Percentiles rank a stretch among this genome's conserved stretches.
phyloP scores from a whole-genome alignment of 1,140 invertebrate species.

The Anadara kagoshimensis region DNA sequence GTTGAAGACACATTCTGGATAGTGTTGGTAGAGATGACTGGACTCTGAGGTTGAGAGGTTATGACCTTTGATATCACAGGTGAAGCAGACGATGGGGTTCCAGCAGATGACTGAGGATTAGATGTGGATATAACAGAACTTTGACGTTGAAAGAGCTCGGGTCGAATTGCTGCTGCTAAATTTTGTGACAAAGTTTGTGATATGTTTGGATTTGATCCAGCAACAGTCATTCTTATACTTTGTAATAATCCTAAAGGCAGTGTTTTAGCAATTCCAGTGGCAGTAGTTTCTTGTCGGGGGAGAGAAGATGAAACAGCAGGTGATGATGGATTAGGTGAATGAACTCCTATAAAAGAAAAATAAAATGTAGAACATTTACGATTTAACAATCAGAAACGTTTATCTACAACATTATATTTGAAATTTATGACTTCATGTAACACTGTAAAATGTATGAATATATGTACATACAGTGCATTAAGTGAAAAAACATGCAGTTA shows the following conservation, averaged over 20 bases:
- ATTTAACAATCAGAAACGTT: too few relatives aligned
- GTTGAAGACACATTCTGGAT: conserved; percentile 13
- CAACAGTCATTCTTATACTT: conserved; percentile 19
- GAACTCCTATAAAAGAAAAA: too few relatives aligned
- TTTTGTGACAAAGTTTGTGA: conserved; percentile 22
- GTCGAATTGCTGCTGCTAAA: conserved; percentile 29
- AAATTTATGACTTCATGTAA: too few relatives aligned
- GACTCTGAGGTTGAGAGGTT: conserved; percentile 1
- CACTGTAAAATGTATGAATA: not conserved
- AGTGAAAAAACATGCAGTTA: too few relatives aligned
- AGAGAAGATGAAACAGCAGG: not conserved
- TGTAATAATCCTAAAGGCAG: conserved; percentile 32
- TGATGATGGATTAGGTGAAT: not conserved
- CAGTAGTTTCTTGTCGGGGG: conserved; percentile 9
- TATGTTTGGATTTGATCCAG: conserved; percentile 16
- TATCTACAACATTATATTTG: too few relatives aligned
- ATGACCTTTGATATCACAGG: not conserved
- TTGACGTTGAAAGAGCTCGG: conserved; percentile 30
- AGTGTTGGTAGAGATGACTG: not conserved
- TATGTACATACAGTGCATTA: too few relatives aligned
- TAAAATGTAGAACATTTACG: too few relatives aligned
- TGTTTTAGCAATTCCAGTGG: conserved; percentile 16
- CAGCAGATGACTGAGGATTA: conserved; percentile 17
- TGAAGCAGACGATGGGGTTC: conserved; percentile 30
- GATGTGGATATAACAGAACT: conserved; percentile 19